Conservation (phyloP, 2,797 vertebrate species). For the Halcyon chelicuti region DNA sequence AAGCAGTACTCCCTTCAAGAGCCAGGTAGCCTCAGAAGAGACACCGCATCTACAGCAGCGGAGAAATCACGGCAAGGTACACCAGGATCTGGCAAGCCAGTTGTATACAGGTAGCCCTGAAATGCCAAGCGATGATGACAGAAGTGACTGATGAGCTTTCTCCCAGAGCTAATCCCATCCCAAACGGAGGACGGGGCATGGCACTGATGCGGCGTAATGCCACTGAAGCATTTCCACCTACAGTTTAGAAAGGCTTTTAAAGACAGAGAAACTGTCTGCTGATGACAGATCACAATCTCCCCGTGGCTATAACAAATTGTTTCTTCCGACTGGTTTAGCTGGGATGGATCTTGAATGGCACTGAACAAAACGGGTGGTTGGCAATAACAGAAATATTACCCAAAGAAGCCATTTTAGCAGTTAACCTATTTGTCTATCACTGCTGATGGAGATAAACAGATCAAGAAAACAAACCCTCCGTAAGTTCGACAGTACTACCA, state of each 20-base stretch:
- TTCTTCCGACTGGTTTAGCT: not conserved
- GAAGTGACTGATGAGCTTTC: not conserved
- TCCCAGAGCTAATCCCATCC: not conserved
- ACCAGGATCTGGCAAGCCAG: not conserved
- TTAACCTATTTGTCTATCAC: not conserved
- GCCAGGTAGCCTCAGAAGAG: not conserved
- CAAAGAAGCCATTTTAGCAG: not conserved
- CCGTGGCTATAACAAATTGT: not conserved
- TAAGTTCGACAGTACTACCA: not conserved
- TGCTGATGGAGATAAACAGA: not conserved
- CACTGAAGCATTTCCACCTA: not conserved
- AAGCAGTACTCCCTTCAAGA: not conserved
- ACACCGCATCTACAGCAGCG: fast-evolving
- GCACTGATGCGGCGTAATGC: fast-evolving
- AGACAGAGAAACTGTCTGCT: not conserved
- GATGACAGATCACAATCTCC: not conserved
- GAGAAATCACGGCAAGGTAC: not conserved
- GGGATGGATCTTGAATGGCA: not conserved
- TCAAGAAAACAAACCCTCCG: not conserved
- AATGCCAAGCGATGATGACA: fast-evolving
- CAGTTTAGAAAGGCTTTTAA: not conserved
- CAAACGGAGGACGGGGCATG: not conserved
- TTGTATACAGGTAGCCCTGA: not conserved
- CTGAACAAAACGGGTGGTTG: not conserved
- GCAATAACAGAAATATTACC: not conserved